These are phyloP conservation scores for Corbicula japonica DNA, from an alignment of 2,888 invertebrate genomes.

Conservation along the genomic window DNA sequence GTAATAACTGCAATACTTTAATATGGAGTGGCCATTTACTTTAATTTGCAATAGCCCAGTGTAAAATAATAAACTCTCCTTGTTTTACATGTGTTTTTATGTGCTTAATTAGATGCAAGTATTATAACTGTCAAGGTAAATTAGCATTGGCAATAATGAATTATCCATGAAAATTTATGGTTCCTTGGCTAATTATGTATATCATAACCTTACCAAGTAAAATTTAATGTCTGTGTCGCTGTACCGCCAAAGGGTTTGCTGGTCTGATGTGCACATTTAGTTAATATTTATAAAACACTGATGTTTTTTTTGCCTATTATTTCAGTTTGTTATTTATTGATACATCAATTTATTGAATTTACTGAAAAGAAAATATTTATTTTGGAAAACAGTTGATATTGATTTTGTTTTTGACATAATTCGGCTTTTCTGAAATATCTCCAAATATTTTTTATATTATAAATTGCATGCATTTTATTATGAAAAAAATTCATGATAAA, in stretches of 20 bases:
- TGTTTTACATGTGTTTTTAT: slow-evolving; percentile 7
- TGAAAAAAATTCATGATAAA: no score
- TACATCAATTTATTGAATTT: no score
- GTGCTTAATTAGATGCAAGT: slow-evolving; percentile 9
- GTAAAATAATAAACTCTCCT: slow-evolving; percentile 1
- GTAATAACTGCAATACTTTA: slow-evolving; percentile 11
- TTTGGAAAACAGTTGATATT: no score
- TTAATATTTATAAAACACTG: no score
- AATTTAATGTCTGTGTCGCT: slow-evolving; percentile 6
- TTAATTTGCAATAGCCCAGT: neutral
- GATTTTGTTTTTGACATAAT: no score
- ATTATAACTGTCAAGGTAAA: slow-evolving; percentile 14
- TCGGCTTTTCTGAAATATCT: no score
- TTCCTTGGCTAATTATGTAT: slow-evolving; percentile 15
- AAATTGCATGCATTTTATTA: no score
- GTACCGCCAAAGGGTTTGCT: slow-evolving; percentile 13
- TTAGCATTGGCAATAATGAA: slow-evolving; percentile 17
- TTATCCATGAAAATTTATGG: slow-evolving; percentile 14
- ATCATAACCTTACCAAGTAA: neutral
- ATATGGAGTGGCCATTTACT: slow-evolving; percentile 1
- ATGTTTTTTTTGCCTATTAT: no score
- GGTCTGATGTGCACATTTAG: neutral
- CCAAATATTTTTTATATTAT: no score
- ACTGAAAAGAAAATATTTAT: no score
- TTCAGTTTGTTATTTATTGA: no score